These are phyloP conservation scores for Helicoverpa zea DNA, from an alignment of 1,140 invertebrate genomes.

Conservation along the genomic window DNA sequence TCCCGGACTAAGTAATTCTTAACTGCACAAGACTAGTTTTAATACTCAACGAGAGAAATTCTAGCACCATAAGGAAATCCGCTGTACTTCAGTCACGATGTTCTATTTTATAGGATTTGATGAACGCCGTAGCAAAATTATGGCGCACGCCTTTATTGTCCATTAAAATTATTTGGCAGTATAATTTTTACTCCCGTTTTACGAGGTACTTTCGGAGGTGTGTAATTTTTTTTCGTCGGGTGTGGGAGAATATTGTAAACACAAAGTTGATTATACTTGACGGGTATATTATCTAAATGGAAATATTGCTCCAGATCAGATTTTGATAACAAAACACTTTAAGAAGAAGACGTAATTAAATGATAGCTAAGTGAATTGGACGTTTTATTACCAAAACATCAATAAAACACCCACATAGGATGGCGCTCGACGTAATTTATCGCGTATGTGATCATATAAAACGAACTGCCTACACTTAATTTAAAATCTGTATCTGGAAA, in stretches of 20 bases:
- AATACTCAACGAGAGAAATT: conserved; percentile 42
- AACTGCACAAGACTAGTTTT: conserved; percentile 47
- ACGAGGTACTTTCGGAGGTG: conserved; percentile 24
- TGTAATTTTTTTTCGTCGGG: not conserved
- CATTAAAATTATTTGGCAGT: conserved; percentile 39
- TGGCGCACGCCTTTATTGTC: not conserved
- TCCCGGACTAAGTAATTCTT: conserved; percentile 48
- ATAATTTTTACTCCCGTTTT: conserved; percentile 36
- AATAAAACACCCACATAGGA: conserved; percentile 69
- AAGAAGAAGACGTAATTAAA: conserved; percentile 44
- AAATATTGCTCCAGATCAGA: conserved; percentile 5
- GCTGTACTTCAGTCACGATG: conserved; percentile 15
- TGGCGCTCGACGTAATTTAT: conserved; percentile 61
- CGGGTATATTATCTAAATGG: not conserved
- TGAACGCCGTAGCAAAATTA: conserved; percentile 10
- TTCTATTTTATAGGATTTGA: conserved; percentile 7
- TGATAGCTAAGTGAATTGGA: conserved; percentile 55
- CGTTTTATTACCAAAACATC: conserved; percentile 61
- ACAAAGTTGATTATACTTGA: not conserved
- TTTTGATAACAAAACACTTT: conserved; percentile 18
- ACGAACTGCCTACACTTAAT: conserved; percentile 51
- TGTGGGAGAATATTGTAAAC: not conserved
- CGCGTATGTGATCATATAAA: conserved; percentile 61
- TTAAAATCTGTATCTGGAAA: conserved; percentile 58
- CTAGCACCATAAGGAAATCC: conserved; percentile 39